Base-by-base conservation (phyloP, 2,888 invertebrate genomes). In the Charanyca ferruginea region DNA sequence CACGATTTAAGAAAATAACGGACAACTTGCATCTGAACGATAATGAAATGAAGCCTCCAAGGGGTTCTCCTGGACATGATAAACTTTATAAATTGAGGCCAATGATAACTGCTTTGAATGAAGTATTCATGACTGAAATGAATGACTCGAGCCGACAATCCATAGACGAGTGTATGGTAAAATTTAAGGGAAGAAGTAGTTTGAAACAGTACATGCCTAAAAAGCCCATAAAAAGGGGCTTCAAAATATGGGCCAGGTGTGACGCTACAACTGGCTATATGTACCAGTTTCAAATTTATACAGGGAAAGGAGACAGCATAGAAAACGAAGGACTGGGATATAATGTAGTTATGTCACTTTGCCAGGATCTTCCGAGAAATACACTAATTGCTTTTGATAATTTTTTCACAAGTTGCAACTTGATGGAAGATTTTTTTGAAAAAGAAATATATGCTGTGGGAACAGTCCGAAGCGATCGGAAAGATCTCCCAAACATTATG, bases 111-210 rank as follows among this genome's bases (percentile, higher is more conserved):
- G n/a, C n/a, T n/a, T n/a, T n/a, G n/a, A n/a, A n/a, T n/a, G n/a
- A n/a, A n/a, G n/a, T n/a, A n/a, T n/a, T n/a, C n/a, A n/a, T n/a
- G n/a, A n/a, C n/a, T n/a, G n/a, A n/a, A n/a, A n/a, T n/a, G n/a
- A n/a, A n/a, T n/a, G n/a, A n/a, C n/a, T n/a, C n/a, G n/a, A n/a
- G n/a, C n/a, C n/a, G n/a, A n/a, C n/a, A n/a, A n/a, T n/a, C n/a
- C n/a, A n/a, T n/a, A n/a, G 13, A 35, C 3, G 13, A 35, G 11
- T 35, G 35, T 11, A 35, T 35, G 35, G 35, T 35, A 11, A 35
- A 35, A 48, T 72, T 67, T 72, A 72, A 67, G 22, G 59, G 63
- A 0, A 44, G 63, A 55, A 53, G 59, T 44, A 42, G 41, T 28
- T 42, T 69, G 22, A 69, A 62, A 25, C 62, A 62, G 38, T 54